Conservation (phyloP, 2,113 vertebrate species). For the Scalopus aquaticus region DNA sequence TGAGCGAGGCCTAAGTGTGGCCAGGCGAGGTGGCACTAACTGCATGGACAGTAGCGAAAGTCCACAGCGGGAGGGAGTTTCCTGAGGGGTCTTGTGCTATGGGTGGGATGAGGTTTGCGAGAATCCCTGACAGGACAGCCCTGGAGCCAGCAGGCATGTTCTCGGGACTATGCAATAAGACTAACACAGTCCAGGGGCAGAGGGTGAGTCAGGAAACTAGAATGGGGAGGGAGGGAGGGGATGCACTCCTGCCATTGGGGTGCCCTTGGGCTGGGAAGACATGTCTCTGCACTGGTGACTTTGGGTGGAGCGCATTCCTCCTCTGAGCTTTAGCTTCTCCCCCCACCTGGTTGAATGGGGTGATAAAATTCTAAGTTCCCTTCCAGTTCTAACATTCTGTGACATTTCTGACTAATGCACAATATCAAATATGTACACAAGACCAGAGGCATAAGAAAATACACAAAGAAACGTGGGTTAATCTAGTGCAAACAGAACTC, state of each 20-base stretch:
- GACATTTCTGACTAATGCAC: slow-evolving; percentile 57
- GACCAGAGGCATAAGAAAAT: slow-evolving; percentile 35
- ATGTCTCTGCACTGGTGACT: neutral
- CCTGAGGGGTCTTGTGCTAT: neutral
- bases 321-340: neutral
- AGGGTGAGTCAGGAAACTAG: neutral
- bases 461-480: neutral
- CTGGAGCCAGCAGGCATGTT: neutral
- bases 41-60: neutral
- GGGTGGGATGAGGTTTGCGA: neutral
- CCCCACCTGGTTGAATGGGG: neutral
- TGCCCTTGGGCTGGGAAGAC: rapidly evolving
- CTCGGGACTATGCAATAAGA: neutral
- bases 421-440: slow-evolving; percentile 65
- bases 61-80: no score
- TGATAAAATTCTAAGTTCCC: neutral
- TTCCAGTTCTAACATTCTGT: neutral
- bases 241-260: neutral
- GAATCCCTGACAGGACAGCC: neutral
- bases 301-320: neutral
- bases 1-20: rapidly evolving
- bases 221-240: rapidly evolving
- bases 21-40: no score
- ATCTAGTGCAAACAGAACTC: neutral
- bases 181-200: neutral